phyloP scores from a whole-genome alignment of 1,140 invertebrate genomes.

The Fopius arisanus region DNA sequence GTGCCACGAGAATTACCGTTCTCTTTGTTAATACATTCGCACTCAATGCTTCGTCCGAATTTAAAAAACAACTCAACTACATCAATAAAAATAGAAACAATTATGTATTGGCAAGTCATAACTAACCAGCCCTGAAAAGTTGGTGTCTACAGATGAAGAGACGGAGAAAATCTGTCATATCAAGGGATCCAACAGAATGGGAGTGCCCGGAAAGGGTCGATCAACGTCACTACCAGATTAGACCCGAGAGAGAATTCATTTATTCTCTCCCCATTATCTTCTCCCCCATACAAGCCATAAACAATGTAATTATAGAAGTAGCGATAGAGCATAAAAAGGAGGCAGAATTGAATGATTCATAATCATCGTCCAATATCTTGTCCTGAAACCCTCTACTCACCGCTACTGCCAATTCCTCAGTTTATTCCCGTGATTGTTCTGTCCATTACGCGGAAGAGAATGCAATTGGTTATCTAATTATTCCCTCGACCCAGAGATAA shows the following conservation, averaged over 20 bases:
- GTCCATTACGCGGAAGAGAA: background rate
- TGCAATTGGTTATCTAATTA: background rate
- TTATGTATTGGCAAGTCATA: background rate
- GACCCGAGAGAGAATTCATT: constrained; percentile 38
- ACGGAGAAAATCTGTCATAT: background rate
- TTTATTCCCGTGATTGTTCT: background rate
- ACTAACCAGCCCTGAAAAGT: background rate
- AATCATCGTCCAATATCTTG: background rate
- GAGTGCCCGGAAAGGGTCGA: constrained; percentile 38
- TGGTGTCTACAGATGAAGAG: background rate
- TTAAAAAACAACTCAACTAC: background rate
- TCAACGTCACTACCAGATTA: constrained; percentile 36
- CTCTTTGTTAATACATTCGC: background rate
- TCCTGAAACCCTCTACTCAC: background rate
- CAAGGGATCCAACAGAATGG: constrained; percentile 25
- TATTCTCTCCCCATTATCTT: constrained; percentile 29
- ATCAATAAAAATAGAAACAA: background rate
- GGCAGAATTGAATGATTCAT: background rate
- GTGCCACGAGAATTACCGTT: background rate
- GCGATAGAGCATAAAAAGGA: background rate
- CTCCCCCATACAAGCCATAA: background rate
- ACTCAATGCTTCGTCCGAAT: background rate
- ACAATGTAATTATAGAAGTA: background rate
- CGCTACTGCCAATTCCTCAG: background rate
- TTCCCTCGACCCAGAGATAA: background rate